Evolutionary conservation across 1,140 invertebrate species (phyloP).

Genomic region (Drosophila nasuta): DNA sequence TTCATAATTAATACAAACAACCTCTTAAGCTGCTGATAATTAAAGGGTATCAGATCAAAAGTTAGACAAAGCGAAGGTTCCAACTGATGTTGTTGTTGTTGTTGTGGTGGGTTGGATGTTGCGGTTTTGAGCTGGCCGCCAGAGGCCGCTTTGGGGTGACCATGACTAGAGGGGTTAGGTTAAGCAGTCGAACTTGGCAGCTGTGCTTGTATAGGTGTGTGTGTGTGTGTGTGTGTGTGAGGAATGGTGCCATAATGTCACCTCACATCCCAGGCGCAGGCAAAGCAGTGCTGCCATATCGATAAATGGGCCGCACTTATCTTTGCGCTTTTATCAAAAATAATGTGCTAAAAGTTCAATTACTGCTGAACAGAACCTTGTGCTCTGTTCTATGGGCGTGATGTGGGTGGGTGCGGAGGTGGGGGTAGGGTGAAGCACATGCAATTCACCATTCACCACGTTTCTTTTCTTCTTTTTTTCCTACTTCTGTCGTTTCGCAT

Average conservation of each 20-base stretch:
- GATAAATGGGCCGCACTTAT: slow-evolving; percentile 31
- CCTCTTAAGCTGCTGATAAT: not conserved
- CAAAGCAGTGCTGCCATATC: slow-evolving; percentile 34
- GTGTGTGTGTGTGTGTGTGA: not conserved
- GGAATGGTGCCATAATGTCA: slow-evolving; percentile 1
- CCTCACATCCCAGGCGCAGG: not conserved
- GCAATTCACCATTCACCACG: not conserved
- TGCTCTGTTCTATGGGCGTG: not conserved
- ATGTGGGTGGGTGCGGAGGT: not conserved
- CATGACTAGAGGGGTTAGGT: slow-evolving; percentile 24
- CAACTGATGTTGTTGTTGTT: slow-evolving; percentile 11
- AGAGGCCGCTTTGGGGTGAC: slow-evolving; percentile 34
- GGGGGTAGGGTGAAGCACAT: not conserved
- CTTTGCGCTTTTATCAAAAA: slow-evolving; percentile 48
- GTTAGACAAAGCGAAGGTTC: slow-evolving; percentile 39
- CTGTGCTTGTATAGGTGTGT: not conserved
- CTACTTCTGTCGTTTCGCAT: slow-evolving; percentile 21
- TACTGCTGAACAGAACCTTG: slow-evolving; percentile 24
- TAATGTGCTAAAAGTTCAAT: slow-evolving; percentile 51
- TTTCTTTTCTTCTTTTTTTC: slow-evolving; percentile 26
- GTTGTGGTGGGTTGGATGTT: slow-evolving; percentile 18
- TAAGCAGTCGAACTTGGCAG: slow-evolving; percentile 19
- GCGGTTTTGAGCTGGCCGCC: slow-evolving; percentile 32
- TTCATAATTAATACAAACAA: not conserved
- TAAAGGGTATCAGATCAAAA: slow-evolving; percentile 12